These are phyloP conservation scores for Frankliniella fusca DNA, from an alignment of 2,888 invertebrate species.

Conservation along the genomic window DNA sequence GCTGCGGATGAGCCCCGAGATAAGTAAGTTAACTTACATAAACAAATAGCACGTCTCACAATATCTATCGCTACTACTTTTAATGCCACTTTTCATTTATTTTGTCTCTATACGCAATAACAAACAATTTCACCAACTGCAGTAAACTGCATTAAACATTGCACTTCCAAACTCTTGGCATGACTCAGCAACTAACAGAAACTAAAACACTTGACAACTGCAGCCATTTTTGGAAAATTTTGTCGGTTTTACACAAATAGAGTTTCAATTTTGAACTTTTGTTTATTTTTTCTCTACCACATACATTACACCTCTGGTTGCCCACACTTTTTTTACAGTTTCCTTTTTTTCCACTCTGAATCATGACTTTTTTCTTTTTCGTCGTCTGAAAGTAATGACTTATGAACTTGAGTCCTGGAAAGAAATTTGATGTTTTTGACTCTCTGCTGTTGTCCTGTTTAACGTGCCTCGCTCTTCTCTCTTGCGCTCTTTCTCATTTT, in stretches of 20 bases:
- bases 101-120: constrained; percentile 31
- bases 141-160: background rate
- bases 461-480: constrained; percentile 28
- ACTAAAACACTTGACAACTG: too few relatives aligned
- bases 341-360: background rate
- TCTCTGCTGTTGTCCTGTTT: constrained; percentile 31
- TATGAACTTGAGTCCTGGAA: background rate
- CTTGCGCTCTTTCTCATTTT: constrained; percentile 37
- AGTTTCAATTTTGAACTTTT: too few relatives aligned
- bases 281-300: too few relatives aligned
- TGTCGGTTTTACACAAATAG: too few relatives aligned
- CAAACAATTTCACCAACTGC: background rate
- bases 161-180: too few relatives aligned
- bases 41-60: background rate
- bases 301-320: too few relatives aligned
- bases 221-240: too few relatives aligned
- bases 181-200: too few relatives aligned
- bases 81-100: constrained; percentile 31
- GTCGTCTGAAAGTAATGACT: too few relatives aligned
- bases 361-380: too few relatives aligned
- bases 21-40: constrained; percentile 66
- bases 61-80: constrained; percentile 17
- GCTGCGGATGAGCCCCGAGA: constrained; percentile 93
- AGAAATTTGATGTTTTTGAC: constrained; percentile 28
- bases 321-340: background rate